Base-by-base conservation (phyloP, 2,113 vertebrate genomes). In the Sinocyclocheilus anshuiensis region DNA sequence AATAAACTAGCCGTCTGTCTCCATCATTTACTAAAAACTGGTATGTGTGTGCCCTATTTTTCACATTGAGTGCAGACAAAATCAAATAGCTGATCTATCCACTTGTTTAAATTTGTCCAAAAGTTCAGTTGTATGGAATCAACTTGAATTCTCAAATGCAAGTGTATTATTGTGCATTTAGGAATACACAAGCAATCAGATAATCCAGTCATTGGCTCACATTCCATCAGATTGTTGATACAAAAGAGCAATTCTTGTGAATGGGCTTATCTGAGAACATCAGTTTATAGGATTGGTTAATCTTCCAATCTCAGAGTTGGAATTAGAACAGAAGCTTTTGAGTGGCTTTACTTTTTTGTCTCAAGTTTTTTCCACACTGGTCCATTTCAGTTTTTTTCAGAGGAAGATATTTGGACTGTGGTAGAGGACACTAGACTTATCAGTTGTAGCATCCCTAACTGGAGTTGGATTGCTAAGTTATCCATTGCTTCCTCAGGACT, bases 401-500 rank as follows among this genome's bases (percentile, higher is more conserved):
- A 45, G 42, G 42, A 45, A 45, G 42, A 45, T 45, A 45, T 45
- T 45, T 45, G 42, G 42, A 45, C 42, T 2, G 2, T 10, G 9
- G 9, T 45, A 45, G 42, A 11, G 42, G 42, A 95, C n/a, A 13
- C 61, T 65, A 65, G 6, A 2, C 42, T 3, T 45, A 45, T 10
- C 42, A 59, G 61, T 33, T 33, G 61, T 72, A 53, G 26, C 22
- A 7, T n/a, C 39, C 15, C 9, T 65, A 39, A 36, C 12, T 72
- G 16, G n/a, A 59, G 48, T 42, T 77, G 15, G 79, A 24, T 22
- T 65, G n/a, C 24, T 77, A 67, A 83, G 4, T 59, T 92, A 75
- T 42, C 71, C 79, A 57, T 45, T 36, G 13, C 83, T 87, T 79
- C 69, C 65, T n/a, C 90, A 99, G 97, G 98, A 98, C 90, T 96